These are phyloP conservation scores for Actinia equina DNA, from an alignment of 64 coral and sea anemone species.

Conservation along the genomic window DNA sequence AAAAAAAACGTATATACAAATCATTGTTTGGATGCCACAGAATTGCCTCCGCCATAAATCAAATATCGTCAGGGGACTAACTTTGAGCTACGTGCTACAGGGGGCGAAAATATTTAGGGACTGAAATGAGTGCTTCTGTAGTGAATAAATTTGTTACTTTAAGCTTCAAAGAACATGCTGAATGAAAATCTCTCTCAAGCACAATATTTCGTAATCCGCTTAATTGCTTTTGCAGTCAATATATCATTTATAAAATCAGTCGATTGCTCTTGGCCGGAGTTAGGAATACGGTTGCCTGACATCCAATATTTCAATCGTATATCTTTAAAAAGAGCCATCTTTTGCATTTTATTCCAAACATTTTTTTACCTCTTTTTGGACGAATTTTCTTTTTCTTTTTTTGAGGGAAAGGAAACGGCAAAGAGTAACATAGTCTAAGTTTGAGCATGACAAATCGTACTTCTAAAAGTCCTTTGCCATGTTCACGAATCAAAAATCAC, in stretches of 20 bases:
- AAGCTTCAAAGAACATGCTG: neutral
- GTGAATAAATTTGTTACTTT: conserved; percentile 3
- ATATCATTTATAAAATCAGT: conserved; percentile 9
- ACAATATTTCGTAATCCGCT: conserved; percentile 2
- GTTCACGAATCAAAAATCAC: no score
- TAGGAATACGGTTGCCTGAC: neutral
- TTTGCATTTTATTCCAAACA: neutral
- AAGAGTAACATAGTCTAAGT: no score
- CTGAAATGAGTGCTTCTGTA: no score
- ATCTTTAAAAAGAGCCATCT: neutral
- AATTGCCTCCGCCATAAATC: no score
- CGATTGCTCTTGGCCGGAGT: neutral
- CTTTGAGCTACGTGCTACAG: no score
- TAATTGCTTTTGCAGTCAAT: conserved; percentile 18
- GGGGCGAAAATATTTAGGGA: no score
- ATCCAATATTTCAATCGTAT: neutral
- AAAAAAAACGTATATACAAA: neutral
- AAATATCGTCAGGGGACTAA: no score
- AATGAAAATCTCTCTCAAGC: neutral
- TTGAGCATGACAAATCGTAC: no score
- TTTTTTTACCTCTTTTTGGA: neutral
- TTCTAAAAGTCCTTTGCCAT: no score
- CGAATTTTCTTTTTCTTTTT: neutral
- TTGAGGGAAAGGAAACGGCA: no score
- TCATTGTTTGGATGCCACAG: no score